Evolutionary conservation across 2,113 vertebrate species (phyloP), one percentile per base, ranked within the genome.

Genomic region (Varanus komodoensis): DNA sequence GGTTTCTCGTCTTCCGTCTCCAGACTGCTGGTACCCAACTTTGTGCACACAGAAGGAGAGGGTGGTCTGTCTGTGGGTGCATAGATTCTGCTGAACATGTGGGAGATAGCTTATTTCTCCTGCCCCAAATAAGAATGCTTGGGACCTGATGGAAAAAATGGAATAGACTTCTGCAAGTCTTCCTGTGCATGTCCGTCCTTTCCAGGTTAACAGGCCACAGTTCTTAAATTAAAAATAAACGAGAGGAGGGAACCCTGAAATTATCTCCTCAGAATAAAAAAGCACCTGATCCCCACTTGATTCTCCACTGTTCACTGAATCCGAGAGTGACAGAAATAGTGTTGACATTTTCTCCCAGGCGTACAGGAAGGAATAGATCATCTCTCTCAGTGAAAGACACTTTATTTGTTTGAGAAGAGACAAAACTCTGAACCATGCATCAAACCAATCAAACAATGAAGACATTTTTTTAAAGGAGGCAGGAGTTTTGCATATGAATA

Each of bases 391-490:
- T 92, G 93, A 95, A 96, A 94, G 87, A 91, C 91, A 93, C 82
- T 94, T 93, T 92, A 95, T 95, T 94, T 93, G 89, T 88, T 92
- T 92, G 92, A 91, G 92, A 93, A 91, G 94, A 93, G 90, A 96
- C 94, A 95, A 95, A 95, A 96, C 93, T 93, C 90, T 0, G 15
- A 93, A 91, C 71, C 90, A 32, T 61, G 89, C 91, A 95, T 95
- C 93, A 96, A 95, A 95, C 94, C 94, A 95, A 93, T 93, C 91
- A 94, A 93, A 96, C 92, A 96, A 95, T 93, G 95, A 92, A 91
- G 94, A 94, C 92, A 92, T 93, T 94, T 93, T 94, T 94, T 96
- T 91, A 96, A 96, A 93, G 77, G 74, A 94, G 93, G 91, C n/a
- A 48, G 93, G 69, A 91, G 90, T 95, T 96, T 96, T 94, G 92